Percentiles rank a stretch among this genome's conserved stretches.
Evolutionary conservation across 2,888 invertebrate species (phyloP).

Genomic region (Camponotus fellah): DNA sequence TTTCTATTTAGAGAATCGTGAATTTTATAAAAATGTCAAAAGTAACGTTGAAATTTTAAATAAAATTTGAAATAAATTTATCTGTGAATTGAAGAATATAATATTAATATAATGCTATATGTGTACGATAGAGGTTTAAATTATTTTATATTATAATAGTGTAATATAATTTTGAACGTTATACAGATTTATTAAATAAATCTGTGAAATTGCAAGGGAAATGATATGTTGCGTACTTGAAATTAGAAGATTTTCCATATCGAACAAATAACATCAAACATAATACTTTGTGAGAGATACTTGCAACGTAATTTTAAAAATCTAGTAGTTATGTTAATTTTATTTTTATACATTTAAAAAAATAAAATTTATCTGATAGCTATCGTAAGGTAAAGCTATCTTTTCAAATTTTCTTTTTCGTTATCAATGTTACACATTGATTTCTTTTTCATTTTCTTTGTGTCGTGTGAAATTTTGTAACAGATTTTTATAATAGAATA

Average conservation of each 20-base stretch:
- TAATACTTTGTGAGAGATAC: background rate
- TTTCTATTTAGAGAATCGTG: too few species aligned
- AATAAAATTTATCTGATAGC: background rate
- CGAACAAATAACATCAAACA: background rate
- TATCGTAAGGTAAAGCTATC: background rate
- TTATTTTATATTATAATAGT: background rate
- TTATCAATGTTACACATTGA: background rate
- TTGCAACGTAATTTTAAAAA: background rate
- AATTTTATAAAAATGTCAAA: background rate
- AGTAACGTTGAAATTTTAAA: background rate
- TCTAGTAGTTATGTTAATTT: background rate
- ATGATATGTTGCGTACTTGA: background rate
- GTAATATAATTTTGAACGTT: background rate
- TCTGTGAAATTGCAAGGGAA: background rate
- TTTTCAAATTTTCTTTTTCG: background rate
- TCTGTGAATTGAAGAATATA: background rate
- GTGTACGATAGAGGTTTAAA: background rate
- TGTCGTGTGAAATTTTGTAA: background rate
- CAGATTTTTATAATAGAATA: background rate
- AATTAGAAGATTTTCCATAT: background rate
- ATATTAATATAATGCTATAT: background rate
- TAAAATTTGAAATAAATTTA: background rate
- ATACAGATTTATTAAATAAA: background rate
- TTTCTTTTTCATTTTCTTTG: background rate
- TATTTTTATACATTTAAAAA: background rate